A percentile compares a stretch with the other conserved stretches of the same genome.
Evolutionary conservation across 1,140 invertebrate species (phyloP).

Genomic region (Archivesica marissinica): DNA sequence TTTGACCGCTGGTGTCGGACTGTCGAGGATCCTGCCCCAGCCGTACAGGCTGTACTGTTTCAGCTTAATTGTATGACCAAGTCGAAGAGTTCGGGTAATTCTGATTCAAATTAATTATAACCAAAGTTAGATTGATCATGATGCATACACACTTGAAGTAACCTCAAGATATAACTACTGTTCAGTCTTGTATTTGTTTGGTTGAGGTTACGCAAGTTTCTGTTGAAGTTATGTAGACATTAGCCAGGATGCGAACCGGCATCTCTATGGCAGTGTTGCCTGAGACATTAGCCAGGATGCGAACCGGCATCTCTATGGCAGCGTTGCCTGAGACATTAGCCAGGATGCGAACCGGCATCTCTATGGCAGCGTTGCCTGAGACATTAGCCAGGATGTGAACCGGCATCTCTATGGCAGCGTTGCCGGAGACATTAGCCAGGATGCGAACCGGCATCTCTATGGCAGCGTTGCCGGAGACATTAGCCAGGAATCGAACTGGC

Average conservation of each 20-base stretch:
- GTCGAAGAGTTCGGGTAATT: not conserved
- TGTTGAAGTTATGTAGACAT: not conserved
- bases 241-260: not conserved
- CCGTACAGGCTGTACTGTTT: conserved; percentile 71
- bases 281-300: not conserved
- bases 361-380: not conserved
- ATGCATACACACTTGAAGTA: too few species aligned
- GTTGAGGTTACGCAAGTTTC: not conserved
- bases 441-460: too few species aligned
- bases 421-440: not conserved
- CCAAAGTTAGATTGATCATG: too few species aligned
- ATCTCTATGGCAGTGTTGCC: not conserved
- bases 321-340: not conserved
- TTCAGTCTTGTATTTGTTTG: not conserved
- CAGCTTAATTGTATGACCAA: conserved; percentile 45
- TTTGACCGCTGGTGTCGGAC: conserved; percentile 69
- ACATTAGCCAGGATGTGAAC: not conserved
- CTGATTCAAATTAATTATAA: too few species aligned
- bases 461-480: too few species aligned
- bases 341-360: not conserved
- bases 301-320: not conserved
- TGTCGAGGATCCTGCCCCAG: conserved; percentile 56
- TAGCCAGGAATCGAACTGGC: too few species aligned
- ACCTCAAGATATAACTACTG: too few species aligned
- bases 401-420: not conserved